A percentile compares a stretch with the other conserved stretches of the same genome.
These are phyloP conservation scores for Magallana nippona DNA, from an alignment of 2,888 invertebrate species.

Conservation along the genomic window DNA sequence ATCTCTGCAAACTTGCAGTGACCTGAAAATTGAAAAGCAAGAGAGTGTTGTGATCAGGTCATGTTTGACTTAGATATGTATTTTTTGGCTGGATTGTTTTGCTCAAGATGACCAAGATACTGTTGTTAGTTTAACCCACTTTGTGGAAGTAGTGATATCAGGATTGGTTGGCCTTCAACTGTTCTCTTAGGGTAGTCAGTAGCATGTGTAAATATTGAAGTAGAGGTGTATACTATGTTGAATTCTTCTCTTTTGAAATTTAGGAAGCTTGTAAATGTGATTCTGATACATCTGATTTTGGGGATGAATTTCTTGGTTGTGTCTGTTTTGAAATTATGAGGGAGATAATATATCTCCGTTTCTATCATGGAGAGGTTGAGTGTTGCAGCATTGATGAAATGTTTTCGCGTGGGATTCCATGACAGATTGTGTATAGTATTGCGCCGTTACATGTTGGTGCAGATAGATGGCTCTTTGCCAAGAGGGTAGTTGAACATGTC, in stretches of 20 bases:
- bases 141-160: neutral
- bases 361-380: neutral
- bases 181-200: too few relatives aligned
- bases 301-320: too few relatives aligned
- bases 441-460: neutral
- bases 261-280: too few relatives aligned
- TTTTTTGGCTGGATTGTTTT: neutral
- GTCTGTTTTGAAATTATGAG: too few relatives aligned
- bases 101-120: neutral
- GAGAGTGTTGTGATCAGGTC: too few relatives aligned
- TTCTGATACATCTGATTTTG: too few relatives aligned
- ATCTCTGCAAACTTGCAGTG: too few relatives aligned
- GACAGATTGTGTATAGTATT: conserved; percentile 15
- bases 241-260: too few relatives aligned
- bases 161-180: neutral
- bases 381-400: neutral
- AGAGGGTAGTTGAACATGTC: neutral
- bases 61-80: neutral
- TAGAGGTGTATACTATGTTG: too few relatives aligned
- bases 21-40: too few relatives aligned
- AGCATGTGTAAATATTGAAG: too few relatives aligned
- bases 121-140: neutral
- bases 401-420: neutral
- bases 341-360: too few relatives aligned
- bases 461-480: conserved; percentile 21